phyloP scores from a whole-genome alignment of 2,888 invertebrate species.

The Tipula helvola region DNA sequence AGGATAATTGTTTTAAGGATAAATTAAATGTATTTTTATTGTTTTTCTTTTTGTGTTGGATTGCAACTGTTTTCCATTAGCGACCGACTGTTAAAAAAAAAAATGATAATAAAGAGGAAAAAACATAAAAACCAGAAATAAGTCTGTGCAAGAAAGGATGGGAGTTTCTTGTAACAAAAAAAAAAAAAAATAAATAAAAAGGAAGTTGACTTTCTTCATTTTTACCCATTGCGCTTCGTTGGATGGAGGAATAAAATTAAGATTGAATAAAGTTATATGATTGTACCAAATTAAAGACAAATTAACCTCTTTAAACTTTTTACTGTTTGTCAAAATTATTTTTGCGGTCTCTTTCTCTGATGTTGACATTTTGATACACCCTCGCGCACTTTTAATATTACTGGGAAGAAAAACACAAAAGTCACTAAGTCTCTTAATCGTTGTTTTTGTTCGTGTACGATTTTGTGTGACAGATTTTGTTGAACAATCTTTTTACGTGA shows the following conservation, averaged over 20 bases:
- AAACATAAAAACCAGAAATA: neutral
- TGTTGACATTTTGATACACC: neutral
- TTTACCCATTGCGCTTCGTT: neutral
- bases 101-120: neutral
- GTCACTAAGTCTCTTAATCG: neutral
- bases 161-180: neutral
- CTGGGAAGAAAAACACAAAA: too few species aligned
- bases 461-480: too few species aligned
- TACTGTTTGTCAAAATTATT: neutral
- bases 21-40: slow-evolving; percentile 6
- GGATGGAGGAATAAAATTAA: neutral
- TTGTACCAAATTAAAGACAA: neutral
- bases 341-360: neutral
- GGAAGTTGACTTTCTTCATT: neutral
- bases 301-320: neutral
- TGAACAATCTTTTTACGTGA: too few species aligned
- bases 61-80: slow-evolving; percentile 4
- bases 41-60: neutral
- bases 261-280: neutral
- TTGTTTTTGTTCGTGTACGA: too few species aligned
- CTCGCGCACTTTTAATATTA: neutral
- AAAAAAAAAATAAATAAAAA: neutral
- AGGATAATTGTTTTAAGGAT: slow-evolving; percentile 5
- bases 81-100: neutral
- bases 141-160: neutral